These are phyloP conservation scores for Battus philenor DNA, from an alignment of 1,140 invertebrate species.

Conservation along the genomic window DNA sequence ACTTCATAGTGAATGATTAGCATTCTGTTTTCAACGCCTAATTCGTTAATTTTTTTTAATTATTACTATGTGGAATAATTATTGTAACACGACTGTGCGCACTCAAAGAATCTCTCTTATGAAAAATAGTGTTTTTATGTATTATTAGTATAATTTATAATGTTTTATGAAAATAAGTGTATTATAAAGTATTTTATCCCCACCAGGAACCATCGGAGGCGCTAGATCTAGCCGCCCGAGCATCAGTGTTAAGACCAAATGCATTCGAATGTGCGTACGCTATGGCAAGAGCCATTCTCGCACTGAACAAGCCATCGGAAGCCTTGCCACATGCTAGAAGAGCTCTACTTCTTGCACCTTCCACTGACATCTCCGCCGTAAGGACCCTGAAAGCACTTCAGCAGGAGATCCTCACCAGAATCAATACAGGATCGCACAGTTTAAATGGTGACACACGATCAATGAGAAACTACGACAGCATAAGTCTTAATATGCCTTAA, in stretches of 20 bases:
- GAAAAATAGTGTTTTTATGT: too few species aligned
- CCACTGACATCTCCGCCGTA: conserved; percentile 43
- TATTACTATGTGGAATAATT: too few species aligned
- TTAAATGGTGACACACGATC: conserved; percentile 49
- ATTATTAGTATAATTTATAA: too few species aligned
- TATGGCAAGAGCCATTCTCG: conserved; percentile 89
- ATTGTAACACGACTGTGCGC: too few species aligned
- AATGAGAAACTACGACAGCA: conserved; percentile 56
- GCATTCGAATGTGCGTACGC: conserved; percentile 96
- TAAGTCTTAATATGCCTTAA: conserved; percentile 65
- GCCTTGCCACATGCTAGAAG: conserved; percentile 76
- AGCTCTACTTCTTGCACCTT: conserved; percentile 64
- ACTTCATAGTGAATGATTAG: too few species aligned
- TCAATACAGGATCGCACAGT: conserved; percentile 47
- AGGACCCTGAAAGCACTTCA: conserved; percentile 53
- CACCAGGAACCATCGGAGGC: conserved; percentile 87
- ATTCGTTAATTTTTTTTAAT: too few species aligned
- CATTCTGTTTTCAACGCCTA: too few species aligned
- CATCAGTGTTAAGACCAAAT: conserved; percentile 86
- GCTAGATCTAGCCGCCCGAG: conserved; percentile 90
- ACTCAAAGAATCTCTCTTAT: too few species aligned
- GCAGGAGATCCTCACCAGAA: conserved; percentile 54
- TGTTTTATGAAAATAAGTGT: too few species aligned
- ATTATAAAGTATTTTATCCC: too few species aligned
- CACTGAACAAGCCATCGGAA: conserved; percentile 76